These are phyloP conservation scores for Rugalucina vietnamica DNA, from an alignment of 2,888 invertebrate genomes.

Conservation along the genomic window DNA sequence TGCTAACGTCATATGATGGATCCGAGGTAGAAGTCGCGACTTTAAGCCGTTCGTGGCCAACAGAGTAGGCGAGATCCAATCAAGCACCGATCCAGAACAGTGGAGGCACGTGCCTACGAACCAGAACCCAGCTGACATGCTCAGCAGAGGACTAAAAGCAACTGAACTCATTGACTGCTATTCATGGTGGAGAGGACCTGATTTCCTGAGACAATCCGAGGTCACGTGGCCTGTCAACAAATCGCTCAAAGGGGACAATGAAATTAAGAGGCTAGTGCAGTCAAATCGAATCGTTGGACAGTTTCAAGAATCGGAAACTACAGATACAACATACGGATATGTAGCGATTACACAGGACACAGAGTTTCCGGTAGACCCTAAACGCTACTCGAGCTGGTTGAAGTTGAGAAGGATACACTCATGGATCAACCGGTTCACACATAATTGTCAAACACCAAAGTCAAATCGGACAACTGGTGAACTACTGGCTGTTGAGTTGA, in stretches of 20 bases:
- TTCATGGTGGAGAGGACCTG: slow-evolving; percentile 46
- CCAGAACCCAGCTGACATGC: slow-evolving; percentile 26
- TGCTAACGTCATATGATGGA: slow-evolving; percentile 43
- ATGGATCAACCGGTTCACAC: slow-evolving; percentile 33
- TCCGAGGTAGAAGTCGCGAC: slow-evolving; percentile 26
- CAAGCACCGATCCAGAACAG: slow-evolving; percentile 30
- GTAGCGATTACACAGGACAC: not conserved
- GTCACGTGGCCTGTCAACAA: slow-evolving; percentile 22
- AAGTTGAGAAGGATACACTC: not conserved
- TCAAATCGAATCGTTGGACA: not conserved
- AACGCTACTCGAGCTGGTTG: slow-evolving; percentile 31
- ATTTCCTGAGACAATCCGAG: slow-evolving; percentile 24
- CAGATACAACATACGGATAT: not conserved
- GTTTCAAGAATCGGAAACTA: not conserved
- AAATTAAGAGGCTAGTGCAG: not conserved
- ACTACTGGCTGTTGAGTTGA: slow-evolving; percentile 24
- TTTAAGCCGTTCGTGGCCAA: slow-evolving; percentile 61
- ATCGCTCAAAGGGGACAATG: not conserved
- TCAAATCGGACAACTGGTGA: not conserved
- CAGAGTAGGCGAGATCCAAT: slow-evolving; percentile 59
- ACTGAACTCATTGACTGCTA: not conserved
- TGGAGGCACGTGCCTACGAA: slow-evolving; percentile 38
- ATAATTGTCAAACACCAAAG: slow-evolving; percentile 19
- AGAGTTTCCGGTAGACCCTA: slow-evolving; percentile 5
- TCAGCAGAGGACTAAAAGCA: not conserved